Evolutionary conservation across 2,888 invertebrate genomes (phyloP).

Genomic region (Diloba caeruleocephala): DNA sequence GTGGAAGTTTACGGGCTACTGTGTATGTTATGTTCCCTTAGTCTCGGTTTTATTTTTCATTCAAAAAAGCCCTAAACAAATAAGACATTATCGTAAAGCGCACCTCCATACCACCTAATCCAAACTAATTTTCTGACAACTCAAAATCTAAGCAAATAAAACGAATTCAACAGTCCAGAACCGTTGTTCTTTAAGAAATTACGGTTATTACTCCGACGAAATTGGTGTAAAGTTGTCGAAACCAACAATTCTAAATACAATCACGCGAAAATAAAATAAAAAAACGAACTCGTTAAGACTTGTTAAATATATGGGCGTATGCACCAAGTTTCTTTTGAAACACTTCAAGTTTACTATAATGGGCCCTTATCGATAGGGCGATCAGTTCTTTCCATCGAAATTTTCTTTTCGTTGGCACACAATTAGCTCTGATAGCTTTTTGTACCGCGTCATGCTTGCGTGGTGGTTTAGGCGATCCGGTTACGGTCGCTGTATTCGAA

Average conservation of each 20-base stretch:
- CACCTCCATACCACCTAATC: constrained; percentile 19
- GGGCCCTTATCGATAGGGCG: constrained; percentile 76
- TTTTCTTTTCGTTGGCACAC: constrained; percentile 84
- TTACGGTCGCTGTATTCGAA: constrained; percentile 45
- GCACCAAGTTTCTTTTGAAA: constrained; percentile 74
- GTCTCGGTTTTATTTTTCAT: no score
- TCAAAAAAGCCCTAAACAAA: constrained; percentile 23
- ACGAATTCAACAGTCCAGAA: constrained; percentile 51
- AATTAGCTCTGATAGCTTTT: constrained; percentile 86
- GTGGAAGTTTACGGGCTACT: no score
- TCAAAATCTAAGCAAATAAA: constrained; percentile 48
- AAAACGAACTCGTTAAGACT: constrained; percentile 68
- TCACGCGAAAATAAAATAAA: constrained; percentile 80
- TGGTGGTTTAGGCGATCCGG: constrained; percentile 42
- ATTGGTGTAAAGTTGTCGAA: constrained; percentile 66
- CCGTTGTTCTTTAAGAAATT: constrained; percentile 54
- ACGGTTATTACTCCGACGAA: constrained; percentile 57
- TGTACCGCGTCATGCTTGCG: constrained; percentile 79
- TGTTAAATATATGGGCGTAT: constrained; percentile 71
- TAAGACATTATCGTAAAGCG: constrained; percentile 47
- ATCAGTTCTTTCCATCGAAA: constrained; percentile 78
- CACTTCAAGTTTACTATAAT: constrained; percentile 80
- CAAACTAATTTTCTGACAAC: constrained; percentile 32
- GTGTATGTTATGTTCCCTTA: no score
- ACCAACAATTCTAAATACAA: constrained; percentile 61